Evolutionary conservation across 1,140 invertebrate species (phyloP), one percentile per base, ranked within the genome.

Genomic region (Hylaeus volcanicus): DNA sequence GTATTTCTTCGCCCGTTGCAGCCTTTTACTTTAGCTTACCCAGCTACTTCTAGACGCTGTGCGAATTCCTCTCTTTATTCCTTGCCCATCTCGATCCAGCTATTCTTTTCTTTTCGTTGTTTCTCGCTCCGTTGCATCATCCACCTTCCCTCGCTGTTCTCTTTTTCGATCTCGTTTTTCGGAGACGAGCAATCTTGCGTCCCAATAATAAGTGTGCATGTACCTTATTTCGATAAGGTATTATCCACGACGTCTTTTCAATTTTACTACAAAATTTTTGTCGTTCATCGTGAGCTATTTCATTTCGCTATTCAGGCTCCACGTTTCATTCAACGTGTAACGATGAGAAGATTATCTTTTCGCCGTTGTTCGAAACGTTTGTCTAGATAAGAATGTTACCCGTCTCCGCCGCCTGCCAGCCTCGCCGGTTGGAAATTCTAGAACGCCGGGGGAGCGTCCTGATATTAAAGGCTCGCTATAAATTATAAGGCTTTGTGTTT

Each of bases 401-500:
- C 14, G 4, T 15, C 43, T 37, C 5, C 12, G 9, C 1, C 43
- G 11, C 37, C 48, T 55, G 5, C 6, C 9, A 0, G 5, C 3
- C 12, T 41, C 41, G 8, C 14, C n/a, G 45, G 48, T 11, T 72
- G 56, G 64, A 79, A 86, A 86, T 79, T 80, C 60, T 78, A 63
- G 73, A 56, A 45, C 73, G 70, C 63, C 60, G 14, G 56, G 39
- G 5, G 64, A 26, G 61, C 77, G 63, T 74, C 65, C 78, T 64
- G 70, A 86, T 74, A 83, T 87, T 83, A 87, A 81, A 84, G 55
- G 60, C 60, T 55, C 63, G 61, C 51, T 65, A 74, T 86, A 87
- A 87, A 87, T 87, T 87, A 86, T 72, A 72, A 81, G 74, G 74
- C 77, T 74, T 86, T 80, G 81, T 48, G 60, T 79, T 85, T 60